These are phyloP conservation scores for Poeciliopsis paucimaculata DNA, from an alignment of 2,797 vertebrate genomes.

Conservation along the genomic window DNA sequence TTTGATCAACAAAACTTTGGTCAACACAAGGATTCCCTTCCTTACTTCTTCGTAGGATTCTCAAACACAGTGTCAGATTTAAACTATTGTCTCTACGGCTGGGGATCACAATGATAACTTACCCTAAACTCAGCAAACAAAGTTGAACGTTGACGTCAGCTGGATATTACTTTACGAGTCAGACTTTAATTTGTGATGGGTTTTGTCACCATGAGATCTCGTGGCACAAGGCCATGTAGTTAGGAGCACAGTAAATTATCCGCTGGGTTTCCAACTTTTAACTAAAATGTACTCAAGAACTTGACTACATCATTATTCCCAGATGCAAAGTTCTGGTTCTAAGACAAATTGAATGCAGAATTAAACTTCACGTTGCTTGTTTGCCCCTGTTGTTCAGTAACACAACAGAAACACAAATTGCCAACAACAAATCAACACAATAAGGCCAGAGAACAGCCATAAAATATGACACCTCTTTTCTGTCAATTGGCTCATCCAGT, in stretches of 20 bases:
- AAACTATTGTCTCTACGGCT: background rate
- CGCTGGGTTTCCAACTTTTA: background rate
- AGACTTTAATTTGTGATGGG: background rate
- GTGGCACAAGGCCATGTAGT: background rate
- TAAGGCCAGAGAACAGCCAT: conserved; percentile 51
- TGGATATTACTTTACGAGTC: background rate
- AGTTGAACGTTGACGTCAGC: background rate
- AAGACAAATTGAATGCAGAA: background rate
- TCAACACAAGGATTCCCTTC: background rate
- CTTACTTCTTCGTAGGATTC: background rate
- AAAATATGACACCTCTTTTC: conserved; percentile 46
- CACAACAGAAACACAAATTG: conserved; percentile 39
- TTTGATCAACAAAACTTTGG: background rate
- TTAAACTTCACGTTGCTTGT: conserved; percentile 7
- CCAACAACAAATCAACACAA: conserved; percentile 53
- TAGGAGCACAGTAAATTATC: background rate
- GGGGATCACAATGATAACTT: background rate
- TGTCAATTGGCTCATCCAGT: conserved; percentile 52
- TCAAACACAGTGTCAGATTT: background rate
- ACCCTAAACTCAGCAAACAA: background rate
- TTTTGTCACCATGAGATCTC: background rate
- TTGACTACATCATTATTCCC: background rate
- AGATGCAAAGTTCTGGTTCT: background rate
- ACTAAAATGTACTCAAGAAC: background rate
- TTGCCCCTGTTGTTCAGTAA: conserved; percentile 17